These are phyloP conservation scores for Diploscapter pachys DNA, from an alignment of 1,140 invertebrate genomes.

Conservation along the genomic window DNA sequence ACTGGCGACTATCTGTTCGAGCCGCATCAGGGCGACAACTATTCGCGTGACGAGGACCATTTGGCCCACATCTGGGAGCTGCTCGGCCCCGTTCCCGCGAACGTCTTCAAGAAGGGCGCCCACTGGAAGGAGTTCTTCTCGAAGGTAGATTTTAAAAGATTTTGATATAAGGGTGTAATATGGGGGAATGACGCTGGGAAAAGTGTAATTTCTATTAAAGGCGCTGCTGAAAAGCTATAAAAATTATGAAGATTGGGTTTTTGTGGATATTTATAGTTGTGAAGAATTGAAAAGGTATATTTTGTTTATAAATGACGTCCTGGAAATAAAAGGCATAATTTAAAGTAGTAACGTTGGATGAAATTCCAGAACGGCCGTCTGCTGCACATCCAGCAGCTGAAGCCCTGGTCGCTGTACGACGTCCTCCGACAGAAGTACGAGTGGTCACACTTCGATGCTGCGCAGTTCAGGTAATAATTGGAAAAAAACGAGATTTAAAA, in stretches of 20 bases:
- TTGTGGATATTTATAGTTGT: slow-evolving; percentile 8
- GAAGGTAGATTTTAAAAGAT: slow-evolving; percentile 69
- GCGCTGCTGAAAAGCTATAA: not conserved
- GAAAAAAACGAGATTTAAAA: slow-evolving; percentile 52
- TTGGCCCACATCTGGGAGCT: slow-evolving; percentile 96
- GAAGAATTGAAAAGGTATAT: slow-evolving; percentile 3
- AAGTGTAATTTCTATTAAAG: slow-evolving; percentile 1
- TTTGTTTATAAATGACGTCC: not conserved
- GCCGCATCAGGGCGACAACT: slow-evolving; percentile 79
- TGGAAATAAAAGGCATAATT: too few species aligned
- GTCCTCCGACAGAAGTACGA: slow-evolving; percentile 94
- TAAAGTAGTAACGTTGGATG: slow-evolving; percentile 11
- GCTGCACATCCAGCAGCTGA: slow-evolving; percentile 83
- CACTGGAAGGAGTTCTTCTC: slow-evolving; percentile 90
- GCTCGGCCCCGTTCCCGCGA: slow-evolving; percentile 85
- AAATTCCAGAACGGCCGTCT: slow-evolving; percentile 69
- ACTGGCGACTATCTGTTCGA: slow-evolving; percentile 99
- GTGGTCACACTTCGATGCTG: slow-evolving; percentile 74
- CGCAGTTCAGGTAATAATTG: slow-evolving; percentile 67
- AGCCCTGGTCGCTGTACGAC: slow-evolving; percentile 85
- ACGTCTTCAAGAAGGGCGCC: slow-evolving; percentile 82
- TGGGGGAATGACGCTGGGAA: slow-evolving; percentile 1
- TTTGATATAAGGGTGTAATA: too few species aligned
- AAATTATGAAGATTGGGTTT: not conserved
- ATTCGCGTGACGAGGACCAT: slow-evolving; percentile 90